Base-by-base conservation (phyloP, 35 echinoderm and acorn worm genomes). In the Anneissia japonica region DNA sequence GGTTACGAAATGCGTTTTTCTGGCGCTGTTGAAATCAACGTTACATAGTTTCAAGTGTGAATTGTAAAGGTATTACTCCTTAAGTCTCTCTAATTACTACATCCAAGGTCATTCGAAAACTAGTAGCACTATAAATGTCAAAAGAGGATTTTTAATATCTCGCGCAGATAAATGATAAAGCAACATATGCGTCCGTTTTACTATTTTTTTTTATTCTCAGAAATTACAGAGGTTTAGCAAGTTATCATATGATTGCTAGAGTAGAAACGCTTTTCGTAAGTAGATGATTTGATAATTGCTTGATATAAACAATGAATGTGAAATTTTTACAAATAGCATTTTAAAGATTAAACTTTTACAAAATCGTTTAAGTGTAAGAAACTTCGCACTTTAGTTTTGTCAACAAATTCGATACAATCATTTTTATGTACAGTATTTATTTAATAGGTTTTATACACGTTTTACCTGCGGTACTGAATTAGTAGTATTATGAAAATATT, bases 1-100 rank as follows among this genome's bases (percentile, higher is more conserved):
- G 51, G 51, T 23, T 64, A 64, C 51, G 51, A 64, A 64, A 64
- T 64, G 51, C 7, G 51, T 64, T 64, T 64, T 64, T 64, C 51
- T 64, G 51, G 51, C 51, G 51, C 51, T 64, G 51, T 64, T 64
- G 51, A 23, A 64, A 64, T 64, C 51, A 23, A 64, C 51, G 51
- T 64, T 64, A 26, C 51, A 64, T 64, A 64, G 51, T 64, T 64
- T 64, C 51, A 12, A 64, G 51, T 64, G 51, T 64, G 51, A 64
- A 64, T 64, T 64, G 51, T 64, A 64, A 64, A 64, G 51, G 51
- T 64, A 64, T 64, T 64, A 64, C 51, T 64, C 51, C 51, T 64
- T 64, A 64, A 64, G 51, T 12, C 51, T 23, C 51, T 64, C 51
- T 64, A 64, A 64, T 64, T 64, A 64, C 51, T 19, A 23, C 2